phyloP scores from a whole-genome alignment of 2,113 vertebrate species.

The Rattus norvegicus region DNA sequence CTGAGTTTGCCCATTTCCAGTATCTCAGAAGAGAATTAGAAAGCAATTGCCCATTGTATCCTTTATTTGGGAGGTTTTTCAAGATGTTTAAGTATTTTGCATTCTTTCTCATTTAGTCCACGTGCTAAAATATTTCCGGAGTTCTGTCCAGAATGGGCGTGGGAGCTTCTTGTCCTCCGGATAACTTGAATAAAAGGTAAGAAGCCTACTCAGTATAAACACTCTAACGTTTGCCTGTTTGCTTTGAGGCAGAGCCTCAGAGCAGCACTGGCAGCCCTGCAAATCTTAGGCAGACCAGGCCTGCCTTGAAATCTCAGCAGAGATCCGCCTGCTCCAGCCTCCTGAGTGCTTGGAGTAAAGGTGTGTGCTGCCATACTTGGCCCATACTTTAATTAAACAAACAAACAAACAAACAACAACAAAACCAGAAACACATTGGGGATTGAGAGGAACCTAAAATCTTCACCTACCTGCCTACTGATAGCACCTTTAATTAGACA shows the following conservation, averaged over 20 bases:
- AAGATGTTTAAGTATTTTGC: not conserved
- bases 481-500: not conserved
- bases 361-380: not conserved
- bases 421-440: not conserved
- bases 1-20: not conserved
- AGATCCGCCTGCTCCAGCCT: not conserved
- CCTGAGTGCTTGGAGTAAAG: not conserved
- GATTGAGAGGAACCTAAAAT: not conserved
- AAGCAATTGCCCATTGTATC: not conserved
- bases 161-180: not conserved
- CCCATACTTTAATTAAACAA: not conserved
- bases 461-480: not conserved
- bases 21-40: not conserved
- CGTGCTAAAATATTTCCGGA: slow-evolving; percentile 15
- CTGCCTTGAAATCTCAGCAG: not conserved
- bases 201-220: slow-evolving; percentile 10
- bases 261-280: not conserved
- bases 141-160: not conserved
- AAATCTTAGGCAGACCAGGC: not conserved
- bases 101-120: slow-evolving; percentile 21
- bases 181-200: slow-evolving; percentile 22
- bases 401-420: not conserved
- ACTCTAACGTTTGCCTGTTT: not conserved
- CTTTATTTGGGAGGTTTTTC: not conserved
- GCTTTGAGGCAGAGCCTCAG: not conserved